A percentile compares a stretch with the other conserved stretches of the same genome.
phyloP scores from a whole-genome alignment of 2,113 vertebrate species.

The Cichladusa arquata region DNA sequence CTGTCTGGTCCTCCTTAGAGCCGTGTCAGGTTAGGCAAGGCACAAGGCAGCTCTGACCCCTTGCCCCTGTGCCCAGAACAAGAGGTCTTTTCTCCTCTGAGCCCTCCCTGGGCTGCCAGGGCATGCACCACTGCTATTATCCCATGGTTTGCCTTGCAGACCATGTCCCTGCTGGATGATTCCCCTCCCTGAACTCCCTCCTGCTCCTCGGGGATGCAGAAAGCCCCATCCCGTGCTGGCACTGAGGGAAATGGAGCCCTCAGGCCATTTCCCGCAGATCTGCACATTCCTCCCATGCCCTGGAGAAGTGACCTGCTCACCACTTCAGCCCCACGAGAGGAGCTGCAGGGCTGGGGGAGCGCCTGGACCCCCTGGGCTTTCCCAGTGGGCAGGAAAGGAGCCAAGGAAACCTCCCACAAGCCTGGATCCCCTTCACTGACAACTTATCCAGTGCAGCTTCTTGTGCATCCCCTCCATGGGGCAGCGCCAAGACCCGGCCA shows the following conservation, averaged over 20 bases:
- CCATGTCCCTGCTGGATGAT: neutral
- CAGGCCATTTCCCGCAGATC: neutral
- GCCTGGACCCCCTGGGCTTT: neutral
- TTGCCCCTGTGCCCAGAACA: neutral
- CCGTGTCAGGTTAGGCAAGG: neutral
- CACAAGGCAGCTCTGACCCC: neutral
- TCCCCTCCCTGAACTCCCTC: neutral
- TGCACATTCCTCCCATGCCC: neutral
- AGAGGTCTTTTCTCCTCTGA: neutral
- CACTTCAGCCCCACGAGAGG: neutral
- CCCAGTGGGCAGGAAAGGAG: neutral
- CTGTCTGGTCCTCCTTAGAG: neutral
- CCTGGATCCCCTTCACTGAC: neutral
- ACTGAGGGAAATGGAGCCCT: neutral
- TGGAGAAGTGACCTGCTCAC: neutral
- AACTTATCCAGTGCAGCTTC: neutral
- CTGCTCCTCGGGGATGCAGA: neutral
- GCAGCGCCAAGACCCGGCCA: neutral
- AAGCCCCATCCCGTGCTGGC: fast-evolving
- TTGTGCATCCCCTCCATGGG: neutral
- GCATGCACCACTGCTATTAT: neutral
- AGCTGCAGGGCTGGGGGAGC: neutral
- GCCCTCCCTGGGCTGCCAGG: neutral
- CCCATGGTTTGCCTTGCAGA: neutral
- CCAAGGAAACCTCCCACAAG: neutral